phyloP scores from a whole-genome alignment of 2,888 invertebrate species.

The Miltochrista miniata region DNA sequence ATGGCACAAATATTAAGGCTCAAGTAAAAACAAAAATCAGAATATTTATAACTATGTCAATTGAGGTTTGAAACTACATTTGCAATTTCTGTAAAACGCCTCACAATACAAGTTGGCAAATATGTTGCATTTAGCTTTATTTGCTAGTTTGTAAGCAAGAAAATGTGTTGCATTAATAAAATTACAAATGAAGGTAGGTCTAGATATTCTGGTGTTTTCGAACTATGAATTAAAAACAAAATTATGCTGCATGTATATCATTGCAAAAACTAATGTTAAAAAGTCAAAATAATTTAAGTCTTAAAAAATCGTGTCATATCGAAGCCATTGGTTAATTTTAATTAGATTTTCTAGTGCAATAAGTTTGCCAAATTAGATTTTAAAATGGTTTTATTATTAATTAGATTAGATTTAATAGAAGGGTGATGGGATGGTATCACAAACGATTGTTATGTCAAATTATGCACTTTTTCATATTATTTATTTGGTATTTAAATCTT shows the following conservation, averaged over 20 bases:
- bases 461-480: not conserved
- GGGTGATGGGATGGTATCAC: not conserved
- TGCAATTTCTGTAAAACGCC: too few species aligned
- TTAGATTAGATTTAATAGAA: not conserved
- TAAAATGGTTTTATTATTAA: constrained; percentile 17
- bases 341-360: constrained; percentile 57
- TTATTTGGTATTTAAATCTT: too few species aligned
- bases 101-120: too few species aligned
- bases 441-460: not conserved
- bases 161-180: not conserved
- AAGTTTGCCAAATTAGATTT: constrained; percentile 61
- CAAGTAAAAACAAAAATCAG: not conserved
- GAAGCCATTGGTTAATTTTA: constrained; percentile 41
- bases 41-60: too few species aligned
- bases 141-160: too few species aligned
- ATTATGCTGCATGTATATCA: not conserved
- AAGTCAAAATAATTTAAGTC: constrained; percentile 8
- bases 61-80: too few species aligned
- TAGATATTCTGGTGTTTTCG: not conserved
- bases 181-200: not conserved
- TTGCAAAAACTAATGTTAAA: not conserved
- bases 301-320: constrained; percentile 34
- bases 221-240: not conserved
- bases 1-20: not conserved
- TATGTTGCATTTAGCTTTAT: too few species aligned